Evolutionary conservation across 2,888 invertebrate species (phyloP).

Genomic region (Pandemis heparana): DNA sequence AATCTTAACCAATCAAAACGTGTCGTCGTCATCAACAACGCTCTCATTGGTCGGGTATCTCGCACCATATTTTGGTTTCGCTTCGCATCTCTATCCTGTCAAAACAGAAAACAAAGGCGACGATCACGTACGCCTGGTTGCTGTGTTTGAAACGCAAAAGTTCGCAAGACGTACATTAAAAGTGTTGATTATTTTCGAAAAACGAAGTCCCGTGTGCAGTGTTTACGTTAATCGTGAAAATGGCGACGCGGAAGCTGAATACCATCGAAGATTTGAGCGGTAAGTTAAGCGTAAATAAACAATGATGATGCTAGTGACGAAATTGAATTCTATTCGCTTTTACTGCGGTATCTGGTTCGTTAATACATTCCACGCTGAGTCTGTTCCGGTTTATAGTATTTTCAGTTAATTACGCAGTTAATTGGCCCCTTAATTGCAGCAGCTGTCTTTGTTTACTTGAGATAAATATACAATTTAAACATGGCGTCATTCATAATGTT

Average conservation of each 20-base stretch:
- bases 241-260: constrained; percentile 80
- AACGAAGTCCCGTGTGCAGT: constrained; percentile 52
- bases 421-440: constrained; percentile 46
- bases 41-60: constrained; percentile 53
- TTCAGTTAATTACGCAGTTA: constrained; percentile 54
- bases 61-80: constrained; percentile 42
- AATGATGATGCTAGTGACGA: constrained; percentile 63
- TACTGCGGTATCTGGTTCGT: constrained; percentile 40
- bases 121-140: constrained; percentile 34
- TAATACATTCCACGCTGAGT: constrained; percentile 32
- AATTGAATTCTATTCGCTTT: constrained; percentile 59
- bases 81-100: constrained; percentile 41
- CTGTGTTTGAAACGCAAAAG: constrained; percentile 48
- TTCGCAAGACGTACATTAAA: constrained; percentile 50
- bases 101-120: constrained; percentile 50
- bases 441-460: constrained; percentile 56
- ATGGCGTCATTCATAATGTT: constrained; percentile 42
- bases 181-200: constrained; percentile 50
- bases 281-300: constrained; percentile 73
- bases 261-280: constrained; percentile 82
- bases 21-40: constrained; percentile 37
- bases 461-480: constrained; percentile 27
- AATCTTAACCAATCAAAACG: constrained; percentile 56
- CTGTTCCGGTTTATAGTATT: constrained; percentile 17
- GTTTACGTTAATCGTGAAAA: constrained; percentile 55